phyloP scores from a whole-genome alignment of 2,888 invertebrate genomes.

The Dasysyrphus tricinctus region DNA sequence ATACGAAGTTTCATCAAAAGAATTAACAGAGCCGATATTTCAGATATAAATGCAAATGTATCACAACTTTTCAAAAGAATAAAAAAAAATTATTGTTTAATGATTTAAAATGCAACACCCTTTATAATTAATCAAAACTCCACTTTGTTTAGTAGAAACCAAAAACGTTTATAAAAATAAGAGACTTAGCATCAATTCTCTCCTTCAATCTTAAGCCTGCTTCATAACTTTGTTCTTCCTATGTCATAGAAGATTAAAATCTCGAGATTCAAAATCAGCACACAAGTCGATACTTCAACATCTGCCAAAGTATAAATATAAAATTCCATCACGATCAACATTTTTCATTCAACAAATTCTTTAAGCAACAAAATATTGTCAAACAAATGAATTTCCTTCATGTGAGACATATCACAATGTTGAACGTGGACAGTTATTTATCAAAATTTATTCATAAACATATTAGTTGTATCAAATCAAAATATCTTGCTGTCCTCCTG shows the following conservation, averaged over 20 bases:
- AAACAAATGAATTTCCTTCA: constrained; percentile 19
- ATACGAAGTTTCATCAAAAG: no score
- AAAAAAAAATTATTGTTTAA: no score
- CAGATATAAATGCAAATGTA: no score
- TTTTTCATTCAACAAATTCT: constrained; percentile 24
- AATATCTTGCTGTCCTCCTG: constrained; percentile 32
- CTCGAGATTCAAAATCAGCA: neutral
- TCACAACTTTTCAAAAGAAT: no score
- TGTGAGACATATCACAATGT: constrained; percentile 12
- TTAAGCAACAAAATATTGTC: constrained; percentile 1
- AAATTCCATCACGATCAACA: constrained; percentile 35
- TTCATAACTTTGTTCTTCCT: neutral
- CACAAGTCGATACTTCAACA: neutral
- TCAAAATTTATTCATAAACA: constrained; percentile 55
- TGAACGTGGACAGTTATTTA: constrained; percentile 38
- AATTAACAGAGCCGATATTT: no score
- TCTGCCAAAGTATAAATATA: neutral
- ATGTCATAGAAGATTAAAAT: neutral
- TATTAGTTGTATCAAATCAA: constrained; percentile 58
- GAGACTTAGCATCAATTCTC: no score
- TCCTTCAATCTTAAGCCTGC: neutral
- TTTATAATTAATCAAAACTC: no score
- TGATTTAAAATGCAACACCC: no score
- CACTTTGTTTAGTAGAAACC: no score
- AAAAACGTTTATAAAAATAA: no score